Base-by-base conservation (phyloP, 1,140 invertebrate genomes). In the Maconellicoccus hirsutus region DNA sequence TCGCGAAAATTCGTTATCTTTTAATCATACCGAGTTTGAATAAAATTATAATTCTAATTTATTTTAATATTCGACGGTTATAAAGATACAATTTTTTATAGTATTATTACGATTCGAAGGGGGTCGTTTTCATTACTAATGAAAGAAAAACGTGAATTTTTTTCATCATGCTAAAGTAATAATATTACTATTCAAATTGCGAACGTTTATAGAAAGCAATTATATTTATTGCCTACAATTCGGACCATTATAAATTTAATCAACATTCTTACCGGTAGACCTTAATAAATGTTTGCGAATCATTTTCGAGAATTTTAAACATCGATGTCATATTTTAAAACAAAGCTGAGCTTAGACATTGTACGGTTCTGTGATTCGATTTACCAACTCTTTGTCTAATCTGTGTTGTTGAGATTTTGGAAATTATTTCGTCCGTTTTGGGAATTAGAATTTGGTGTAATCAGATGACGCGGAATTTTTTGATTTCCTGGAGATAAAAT, bases 31-130 rank as follows among this genome's bases (percentile, higher is more conserved):
- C n/a, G 2, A 16, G 42, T 52, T n/a, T 52, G 42, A 52, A 52
- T 52, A 52, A 52, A 52, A 52, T 52, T 52, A 52, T 52, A 52
- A 52, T 52, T 52, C n/a, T 52, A 52, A 52, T 52, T 52, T 52
- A 52, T 52, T 19, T 52, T 52, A 52, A 52, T 52, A 52, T 52
- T 52, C 42, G 42, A 52, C 42, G 6, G 42, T 52, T 52, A 2
- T 19, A 19, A 52, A 16, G 42, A 52, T 52, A 52, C 12, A 52
- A 52, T 52, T 52, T 52, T 52, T 52, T 52, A 52, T 16, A 16
- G 42, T 52, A 52, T 52, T 52, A 14, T 52, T 52, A 52, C 12
- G 42, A 19, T 16, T 52, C 3, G 6, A 16, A 52, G 3, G 16
- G 42, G 10, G n/a, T 52, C 42, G 42, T 52, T 52, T 52, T 16